Evolutionary conservation across 2,888 invertebrate genomes (phyloP).

Genomic region (Dryadula phaetusa): DNA sequence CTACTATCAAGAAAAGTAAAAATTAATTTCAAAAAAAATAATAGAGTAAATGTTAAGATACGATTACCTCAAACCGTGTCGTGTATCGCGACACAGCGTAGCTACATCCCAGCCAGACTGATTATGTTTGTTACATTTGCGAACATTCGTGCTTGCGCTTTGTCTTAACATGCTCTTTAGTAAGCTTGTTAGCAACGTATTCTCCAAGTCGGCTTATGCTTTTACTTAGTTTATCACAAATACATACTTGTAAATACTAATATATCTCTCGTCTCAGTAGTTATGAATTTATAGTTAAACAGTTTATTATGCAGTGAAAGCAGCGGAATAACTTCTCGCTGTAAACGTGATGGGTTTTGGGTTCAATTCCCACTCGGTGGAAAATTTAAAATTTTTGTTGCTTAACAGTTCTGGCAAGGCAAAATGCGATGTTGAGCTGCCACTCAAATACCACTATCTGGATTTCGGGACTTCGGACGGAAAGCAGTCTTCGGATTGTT

Average conservation of each 20-base stretch:
- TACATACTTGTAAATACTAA: slow-evolving; percentile 8
- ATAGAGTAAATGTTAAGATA: slow-evolving; percentile 25
- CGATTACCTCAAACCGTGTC: slow-evolving; percentile 27
- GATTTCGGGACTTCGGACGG: no score
- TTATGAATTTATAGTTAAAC: background rate
- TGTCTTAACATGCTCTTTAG: slow-evolving; percentile 38
- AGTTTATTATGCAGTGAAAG: background rate
- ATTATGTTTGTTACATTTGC: slow-evolving; percentile 40
- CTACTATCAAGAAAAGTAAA: no score
- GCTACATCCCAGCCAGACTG: slow-evolving; percentile 28
- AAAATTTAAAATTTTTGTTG: no score
- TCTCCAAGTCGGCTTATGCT: slow-evolving; percentile 24
- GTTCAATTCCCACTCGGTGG: no score
- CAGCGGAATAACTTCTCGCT: no score
- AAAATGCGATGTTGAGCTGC: no score
- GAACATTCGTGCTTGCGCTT: slow-evolving; percentile 34
- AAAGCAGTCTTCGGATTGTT: no score
- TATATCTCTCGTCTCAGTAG: background rate
- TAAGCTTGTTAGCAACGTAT: slow-evolving; percentile 37
- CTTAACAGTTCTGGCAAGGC: no score
- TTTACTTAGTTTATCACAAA: slow-evolving; percentile 17
- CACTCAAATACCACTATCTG: no score
- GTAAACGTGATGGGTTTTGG: no score
- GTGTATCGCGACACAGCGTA: slow-evolving; percentile 30
- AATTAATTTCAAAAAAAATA: background rate